Conservation (phyloP, 2,113 vertebrate species). For the Spea multiplicata region DNA sequence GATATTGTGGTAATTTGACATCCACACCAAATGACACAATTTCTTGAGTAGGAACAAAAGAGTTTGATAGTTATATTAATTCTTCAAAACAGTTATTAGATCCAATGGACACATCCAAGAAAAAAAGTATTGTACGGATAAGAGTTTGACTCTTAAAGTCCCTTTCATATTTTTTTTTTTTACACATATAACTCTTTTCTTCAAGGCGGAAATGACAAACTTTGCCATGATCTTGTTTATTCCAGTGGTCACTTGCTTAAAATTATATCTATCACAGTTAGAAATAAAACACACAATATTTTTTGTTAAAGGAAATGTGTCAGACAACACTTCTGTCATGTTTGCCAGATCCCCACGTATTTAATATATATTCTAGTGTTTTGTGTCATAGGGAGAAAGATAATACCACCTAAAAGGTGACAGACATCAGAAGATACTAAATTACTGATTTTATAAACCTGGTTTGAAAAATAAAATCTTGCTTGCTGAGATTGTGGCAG, state of each 20-base stretch:
- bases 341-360: conserved; percentile 20
- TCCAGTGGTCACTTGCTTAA: conserved; percentile 24
- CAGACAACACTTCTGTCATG: conserved; percentile 23
- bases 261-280: conserved; percentile 1
- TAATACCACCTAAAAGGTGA: conserved; percentile 38
- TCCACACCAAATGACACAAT: neutral
- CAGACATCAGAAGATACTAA: conserved; percentile 27
- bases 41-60: neutral
- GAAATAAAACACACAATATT: conserved; percentile 26
- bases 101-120: conserved; percentile 3
- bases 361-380: conserved; percentile 34
- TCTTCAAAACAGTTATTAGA: conserved; percentile 14
- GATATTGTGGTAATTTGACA: neutral
- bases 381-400: conserved; percentile 15
- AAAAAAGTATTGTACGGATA: neutral
- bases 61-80: conserved; percentile 15
- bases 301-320: conserved; percentile 37
- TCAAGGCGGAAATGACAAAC: neutral
- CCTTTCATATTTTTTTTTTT: conserved; percentile 12
- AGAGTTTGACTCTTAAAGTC: conserved; percentile 14
- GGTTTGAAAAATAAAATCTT: conserved; percentile 4
- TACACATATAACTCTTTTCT: neutral
- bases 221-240: conserved; percentile 8
- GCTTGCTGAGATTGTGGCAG: conserved; percentile 9
- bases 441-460: conserved; percentile 35